phyloP scores from a whole-genome alignment of 2,888 invertebrate genomes.

The Lacanobia wlatinum region DNA sequence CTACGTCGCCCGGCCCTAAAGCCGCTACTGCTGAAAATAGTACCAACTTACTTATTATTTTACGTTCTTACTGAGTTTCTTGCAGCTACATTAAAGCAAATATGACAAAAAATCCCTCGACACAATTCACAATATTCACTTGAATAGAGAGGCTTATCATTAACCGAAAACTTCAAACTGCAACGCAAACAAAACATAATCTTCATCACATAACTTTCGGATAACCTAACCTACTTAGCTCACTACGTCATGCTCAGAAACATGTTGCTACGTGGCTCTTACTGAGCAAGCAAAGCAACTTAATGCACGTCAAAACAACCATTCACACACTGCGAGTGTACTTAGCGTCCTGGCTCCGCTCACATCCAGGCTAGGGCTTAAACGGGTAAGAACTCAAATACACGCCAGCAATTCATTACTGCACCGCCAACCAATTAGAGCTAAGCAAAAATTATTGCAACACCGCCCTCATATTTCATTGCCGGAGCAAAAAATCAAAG shows the following conservation, averaged over 20 bases:
- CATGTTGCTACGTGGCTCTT: conserved; percentile 6
- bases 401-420: conserved; percentile 64
- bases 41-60: no score
- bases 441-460: conserved; percentile 76
- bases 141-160: not conserved
- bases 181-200: not conserved
- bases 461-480: conserved; percentile 70
- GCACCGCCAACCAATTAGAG: conserved; percentile 74
- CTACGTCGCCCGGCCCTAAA: no score
- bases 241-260: conserved; percentile 13
- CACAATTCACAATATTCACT: no score
- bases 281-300: not conserved
- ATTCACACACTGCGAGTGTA: conserved; percentile 29
- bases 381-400: conserved; percentile 58
- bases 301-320: conserved; percentile 22
- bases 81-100: no score
- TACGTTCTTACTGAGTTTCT: no score
- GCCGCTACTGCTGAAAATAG: no score
- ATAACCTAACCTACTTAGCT: not conserved
- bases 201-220: not conserved
- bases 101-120: no score
- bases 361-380: conserved; percentile 26
- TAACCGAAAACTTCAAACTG: not conserved
- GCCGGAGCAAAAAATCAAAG: conserved; percentile 54
- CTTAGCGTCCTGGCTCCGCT: conserved; percentile 35